Base-by-base conservation (phyloP, 2,113 vertebrate species). In the Pimephales promelas region DNA sequence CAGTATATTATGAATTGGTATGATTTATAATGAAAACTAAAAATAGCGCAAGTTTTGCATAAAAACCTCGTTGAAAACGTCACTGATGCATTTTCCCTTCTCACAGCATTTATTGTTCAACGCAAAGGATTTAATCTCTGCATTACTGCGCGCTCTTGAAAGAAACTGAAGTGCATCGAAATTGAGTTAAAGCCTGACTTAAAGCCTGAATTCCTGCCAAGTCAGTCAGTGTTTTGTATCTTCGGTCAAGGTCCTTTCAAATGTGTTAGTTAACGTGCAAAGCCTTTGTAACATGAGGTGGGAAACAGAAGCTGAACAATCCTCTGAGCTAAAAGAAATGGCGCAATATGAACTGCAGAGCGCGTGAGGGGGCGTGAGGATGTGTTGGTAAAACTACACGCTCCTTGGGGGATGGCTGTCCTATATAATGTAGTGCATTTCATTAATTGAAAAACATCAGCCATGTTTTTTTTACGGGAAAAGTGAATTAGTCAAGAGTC, bases 261-360 rank as follows among this genome's bases (percentile, higher is more conserved):
- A 47, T 45, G 64, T 82, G 40, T 72, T 79, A 62, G 72, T 82
- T 71, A 85, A 66, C 61, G 47, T 40, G 28, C 47, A 81, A 81
- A 83, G 81, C 47, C 45, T 16, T 10, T 22, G 22, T 54, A 82
- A 85, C 78, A 45, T 36, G 34, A 73, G 52, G 77, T 78, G 77
- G 43, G 56, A 64, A 77, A 64, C 40, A 84, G 78, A 80, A 73
- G 18, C 57, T 43, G 16, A 34, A 45, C 49, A 68, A 16, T 47
- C 56, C 11, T 36, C 62, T 70, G 68, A 49, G 26, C 64, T 34
- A 24, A 81, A 62, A 49, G 84, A 88, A 88, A 86, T 88, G 84
- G 87, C 87, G 84, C 84, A 86, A 88, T 78, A 47, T 86, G 84
- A 88, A 81, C 87, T 81, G 87, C 87, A 85, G 87, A 79, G 72